phyloP scores from a whole-genome alignment of 2,888 invertebrate genomes.

The Rhingia campestris region DNA sequence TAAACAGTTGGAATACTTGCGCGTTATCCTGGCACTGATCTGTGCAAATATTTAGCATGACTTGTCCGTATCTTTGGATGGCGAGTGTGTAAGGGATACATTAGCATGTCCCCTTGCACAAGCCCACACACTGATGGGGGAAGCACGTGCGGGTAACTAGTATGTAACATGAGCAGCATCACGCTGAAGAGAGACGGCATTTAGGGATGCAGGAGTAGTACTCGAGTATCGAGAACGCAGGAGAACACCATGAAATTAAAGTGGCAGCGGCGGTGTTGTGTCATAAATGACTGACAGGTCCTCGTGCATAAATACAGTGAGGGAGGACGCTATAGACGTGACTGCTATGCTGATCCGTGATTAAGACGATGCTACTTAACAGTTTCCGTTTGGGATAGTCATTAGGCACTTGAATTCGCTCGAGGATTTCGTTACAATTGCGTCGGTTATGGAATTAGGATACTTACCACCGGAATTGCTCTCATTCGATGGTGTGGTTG shows the following conservation, averaged over 20 bases:
- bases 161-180: constrained; percentile 57
- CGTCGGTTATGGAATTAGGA: constrained; percentile 42
- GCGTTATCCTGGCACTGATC: constrained; percentile 63
- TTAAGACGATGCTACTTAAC: constrained; percentile 70
- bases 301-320: constrained; percentile 10
- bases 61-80: constrained; percentile 47
- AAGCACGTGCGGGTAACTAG: constrained; percentile 65
- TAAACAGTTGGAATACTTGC: constrained; percentile 58
- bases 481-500: constrained; percentile 56
- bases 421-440: constrained; percentile 26
- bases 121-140: constrained; percentile 23
- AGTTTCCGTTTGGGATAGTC: constrained; percentile 61
- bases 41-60: constrained; percentile 69
- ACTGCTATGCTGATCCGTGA: constrained; percentile 63
- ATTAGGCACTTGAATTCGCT: constrained; percentile 50
- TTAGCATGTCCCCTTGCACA: constrained; percentile 7
- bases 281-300: constrained; percentile 62
- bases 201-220: not conserved
- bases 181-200: not conserved
- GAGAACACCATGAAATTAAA: constrained; percentile 40
- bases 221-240: constrained; percentile 3
- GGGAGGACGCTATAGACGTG: constrained; percentile 51
- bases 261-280: constrained; percentile 54
- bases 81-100: constrained; percentile 41
- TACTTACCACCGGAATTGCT: constrained; percentile 75